Base-by-base conservation (phyloP, 2,113 vertebrate genomes). In the Kobus ellipsiprymnus region DNA sequence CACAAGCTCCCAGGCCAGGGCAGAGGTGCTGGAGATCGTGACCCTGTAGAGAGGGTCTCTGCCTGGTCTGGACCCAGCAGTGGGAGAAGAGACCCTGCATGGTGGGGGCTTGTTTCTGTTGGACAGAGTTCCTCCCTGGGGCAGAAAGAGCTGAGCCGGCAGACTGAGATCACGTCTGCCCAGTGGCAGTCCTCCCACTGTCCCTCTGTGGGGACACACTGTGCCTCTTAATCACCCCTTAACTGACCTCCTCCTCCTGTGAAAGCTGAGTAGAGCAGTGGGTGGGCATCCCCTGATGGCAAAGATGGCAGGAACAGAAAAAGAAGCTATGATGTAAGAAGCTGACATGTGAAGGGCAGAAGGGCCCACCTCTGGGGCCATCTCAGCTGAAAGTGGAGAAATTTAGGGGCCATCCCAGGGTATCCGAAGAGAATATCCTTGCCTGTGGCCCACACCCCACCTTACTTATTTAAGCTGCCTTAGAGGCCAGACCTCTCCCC, bases 91-190 rank as follows among this genome's bases (percentile, higher is more conserved):
- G 33, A 17, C 46, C 17, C 74, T 30, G 54, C 15, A 54, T 11
- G 88, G 71, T 13, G 40, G 52, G 67, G 25, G 64, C 78, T 46
- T 94, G 89, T 86, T 85, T 50, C 82, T 8, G 13, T 21, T 8
- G 5, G 36, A 81, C 89, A 27, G 1, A n/a, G 46, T 15, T 17
- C 50, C 44, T 90, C 27, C 48, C 33, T 13, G 46, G 19, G 29
- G 90, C 50, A 60, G 60, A 29, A 74, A 46, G 46, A 59, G 57
- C 92, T 55, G 92, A 85, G 90, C 36, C 60, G 1, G 84, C 6
- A 1, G 55, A 54, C 96, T 96, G 94, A 96, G 90, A 62, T 94
- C 93, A 97, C 0, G n/a, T 94, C 94, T 95, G 87, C 62, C 36
- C 8, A 10, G 71, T 11, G 52, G 97, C 88, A 90, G 77, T 94